Percentiles rank a stretch among this genome's conserved stretches.
Conservation (phyloP, 2,797 vertebrate genomes). For the Craterocephalus amniculus region DNA sequence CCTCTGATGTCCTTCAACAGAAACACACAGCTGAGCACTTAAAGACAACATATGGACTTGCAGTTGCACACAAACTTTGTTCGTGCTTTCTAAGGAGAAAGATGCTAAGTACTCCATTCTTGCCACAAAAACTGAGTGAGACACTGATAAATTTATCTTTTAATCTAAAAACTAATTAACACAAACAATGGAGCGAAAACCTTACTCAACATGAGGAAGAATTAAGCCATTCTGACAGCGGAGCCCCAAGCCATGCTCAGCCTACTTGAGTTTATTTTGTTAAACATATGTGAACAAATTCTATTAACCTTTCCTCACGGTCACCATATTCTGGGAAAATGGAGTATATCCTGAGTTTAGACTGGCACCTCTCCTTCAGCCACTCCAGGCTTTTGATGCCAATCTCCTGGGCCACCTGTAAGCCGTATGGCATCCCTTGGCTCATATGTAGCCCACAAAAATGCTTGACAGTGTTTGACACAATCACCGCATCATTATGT, state of each 20-base stretch:
- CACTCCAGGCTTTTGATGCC: not conserved
- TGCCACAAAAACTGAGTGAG: conserved; percentile 9
- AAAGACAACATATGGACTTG: not conserved
- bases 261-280: not conserved
- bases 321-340: too few species aligned
- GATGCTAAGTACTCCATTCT: not conserved
- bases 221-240: not conserved
- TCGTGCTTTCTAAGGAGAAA: conserved; percentile 1
- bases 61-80: conserved; percentile 10
- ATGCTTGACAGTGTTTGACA: not conserved
- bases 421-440: not conserved
- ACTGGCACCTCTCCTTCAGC: not conserved
- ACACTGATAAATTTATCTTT: conserved; percentile 42
- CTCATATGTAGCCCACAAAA: not conserved
- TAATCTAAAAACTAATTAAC: conserved; percentile 58
- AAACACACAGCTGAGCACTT: not conserved
- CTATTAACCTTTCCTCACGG: not conserved
- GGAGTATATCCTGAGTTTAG: not conserved
- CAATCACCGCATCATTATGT: not conserved
- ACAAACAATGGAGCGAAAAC: conserved; percentile 40
- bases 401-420: not conserved
- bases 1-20: conserved; percentile 1
- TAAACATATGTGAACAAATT: not conserved
- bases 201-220: conserved; percentile 32
- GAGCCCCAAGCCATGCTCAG: not conserved